Conservation (phyloP, 2,113 vertebrate species). For the Eubucco bourcierii region DNA sequence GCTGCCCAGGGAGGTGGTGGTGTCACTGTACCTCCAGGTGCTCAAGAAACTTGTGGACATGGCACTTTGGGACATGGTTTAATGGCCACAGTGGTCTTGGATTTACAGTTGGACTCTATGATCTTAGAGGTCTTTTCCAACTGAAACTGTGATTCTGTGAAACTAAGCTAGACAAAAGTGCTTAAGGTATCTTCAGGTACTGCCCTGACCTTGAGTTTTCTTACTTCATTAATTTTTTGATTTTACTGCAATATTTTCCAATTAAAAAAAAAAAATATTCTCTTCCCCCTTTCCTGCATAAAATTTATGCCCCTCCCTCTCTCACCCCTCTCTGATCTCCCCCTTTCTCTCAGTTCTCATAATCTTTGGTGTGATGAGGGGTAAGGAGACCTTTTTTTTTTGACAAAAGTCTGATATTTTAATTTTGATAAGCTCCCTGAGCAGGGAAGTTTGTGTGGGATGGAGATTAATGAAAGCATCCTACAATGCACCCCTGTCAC, state of each 20-base stretch:
- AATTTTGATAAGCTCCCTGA: constrained; percentile 48
- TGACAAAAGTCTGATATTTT: constrained; percentile 52
- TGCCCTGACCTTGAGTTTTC: constrained; percentile 29
- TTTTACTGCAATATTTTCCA: constrained; percentile 41
- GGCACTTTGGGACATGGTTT: too few species aligned
- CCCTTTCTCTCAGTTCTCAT: constrained; percentile 7
- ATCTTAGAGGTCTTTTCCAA: too few species aligned
- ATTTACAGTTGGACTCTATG: too few species aligned
- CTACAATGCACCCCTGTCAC: constrained; percentile 2
- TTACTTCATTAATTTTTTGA: constrained; percentile 40
- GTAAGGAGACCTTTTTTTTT: neutral
- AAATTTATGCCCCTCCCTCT: neutral
- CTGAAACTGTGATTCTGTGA: neutral
- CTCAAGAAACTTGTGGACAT: too few species aligned
- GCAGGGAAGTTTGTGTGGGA: constrained; percentile 15
- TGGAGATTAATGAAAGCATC: constrained; percentile 51
- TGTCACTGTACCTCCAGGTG: too few species aligned
- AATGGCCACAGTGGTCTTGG: too few species aligned
- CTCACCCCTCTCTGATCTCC: neutral
- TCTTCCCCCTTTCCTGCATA: neutral
- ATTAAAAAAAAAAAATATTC: constrained; percentile 10
- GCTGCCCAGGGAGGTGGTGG: too few species aligned
- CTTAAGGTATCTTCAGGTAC: neutral
- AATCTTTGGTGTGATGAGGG: constrained; percentile 36
- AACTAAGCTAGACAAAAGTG: neutral